These are phyloP conservation scores for Phainopepla nitens DNA, from an alignment of 2,113 vertebrate genomes.

Conservation along the genomic window DNA sequence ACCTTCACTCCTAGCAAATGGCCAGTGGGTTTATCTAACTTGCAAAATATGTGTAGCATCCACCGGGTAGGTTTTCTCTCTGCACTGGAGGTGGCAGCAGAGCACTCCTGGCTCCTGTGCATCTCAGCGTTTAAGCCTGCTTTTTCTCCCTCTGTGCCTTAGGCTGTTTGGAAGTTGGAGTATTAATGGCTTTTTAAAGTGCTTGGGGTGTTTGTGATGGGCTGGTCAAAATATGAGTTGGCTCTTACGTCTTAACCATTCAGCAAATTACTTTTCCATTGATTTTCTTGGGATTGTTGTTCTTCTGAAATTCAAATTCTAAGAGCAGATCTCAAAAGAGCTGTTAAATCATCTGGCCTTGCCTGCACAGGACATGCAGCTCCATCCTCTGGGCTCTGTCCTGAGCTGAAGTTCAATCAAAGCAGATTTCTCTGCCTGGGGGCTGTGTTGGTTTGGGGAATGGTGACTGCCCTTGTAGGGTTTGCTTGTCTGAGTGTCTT, in stretches of 20 bases:
- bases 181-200: neutral
- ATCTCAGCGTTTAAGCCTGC: neutral
- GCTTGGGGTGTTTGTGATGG: neutral
- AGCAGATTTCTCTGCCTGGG: neutral
- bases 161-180: neutral
- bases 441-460: neutral
- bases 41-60: fast-evolving
- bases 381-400: neutral
- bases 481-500: neutral
- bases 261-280: neutral
- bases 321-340: neutral
- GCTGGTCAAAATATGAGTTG: neutral
- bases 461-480: no score
- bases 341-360: neutral
- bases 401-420: neutral
- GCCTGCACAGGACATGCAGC: neutral
- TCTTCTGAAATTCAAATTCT: neutral
- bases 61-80: fast-evolving
- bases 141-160: neutral
- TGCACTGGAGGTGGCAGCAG: slow-evolving; percentile 36
- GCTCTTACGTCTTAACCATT: neutral
- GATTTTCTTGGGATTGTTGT: neutral
- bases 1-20: neutral
- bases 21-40: neutral
- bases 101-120: neutral